phyloP scores from a whole-genome alignment of 2,113 vertebrate genomes.

The Heterocephalus glaber region DNA sequence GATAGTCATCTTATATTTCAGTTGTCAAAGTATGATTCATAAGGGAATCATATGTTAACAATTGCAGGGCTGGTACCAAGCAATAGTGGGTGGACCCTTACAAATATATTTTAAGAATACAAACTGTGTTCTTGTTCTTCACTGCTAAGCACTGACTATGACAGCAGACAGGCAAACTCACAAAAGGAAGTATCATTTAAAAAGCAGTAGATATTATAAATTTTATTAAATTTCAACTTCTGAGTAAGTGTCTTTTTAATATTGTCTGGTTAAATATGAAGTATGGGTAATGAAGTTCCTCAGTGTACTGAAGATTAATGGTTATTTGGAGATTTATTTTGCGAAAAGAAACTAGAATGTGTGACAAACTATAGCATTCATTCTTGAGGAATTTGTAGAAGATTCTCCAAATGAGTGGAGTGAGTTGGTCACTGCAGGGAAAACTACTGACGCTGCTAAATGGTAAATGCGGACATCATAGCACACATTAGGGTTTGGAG shows the following conservation, averaged over 20 bases:
- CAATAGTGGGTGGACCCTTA: not conserved
- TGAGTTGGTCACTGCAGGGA: not conserved
- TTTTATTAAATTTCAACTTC: conserved; percentile 27
- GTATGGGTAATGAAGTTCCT: not conserved
- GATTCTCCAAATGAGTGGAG: not conserved
- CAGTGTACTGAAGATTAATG: not conserved
- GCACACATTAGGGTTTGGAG: not conserved
- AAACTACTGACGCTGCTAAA: not conserved
- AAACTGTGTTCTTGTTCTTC: not conserved
- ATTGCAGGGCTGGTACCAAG: not conserved
- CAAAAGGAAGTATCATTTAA: not conserved
- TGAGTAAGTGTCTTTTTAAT: not conserved
- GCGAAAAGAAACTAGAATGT: not conserved
- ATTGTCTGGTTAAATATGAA: not conserved
- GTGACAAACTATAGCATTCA: not conserved
- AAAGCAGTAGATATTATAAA: not conserved
- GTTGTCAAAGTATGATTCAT: not conserved
- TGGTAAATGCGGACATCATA: not conserved
- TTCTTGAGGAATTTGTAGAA: not conserved
- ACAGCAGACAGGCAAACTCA: not conserved
- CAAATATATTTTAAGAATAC: too few species aligned
- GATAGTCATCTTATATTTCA: not conserved
- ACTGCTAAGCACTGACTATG: not conserved
- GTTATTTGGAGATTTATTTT: not conserved
- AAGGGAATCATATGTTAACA: not conserved